phyloP scores from a whole-genome alignment of 2,888 invertebrate species.

The Matsumyia berberina region DNA sequence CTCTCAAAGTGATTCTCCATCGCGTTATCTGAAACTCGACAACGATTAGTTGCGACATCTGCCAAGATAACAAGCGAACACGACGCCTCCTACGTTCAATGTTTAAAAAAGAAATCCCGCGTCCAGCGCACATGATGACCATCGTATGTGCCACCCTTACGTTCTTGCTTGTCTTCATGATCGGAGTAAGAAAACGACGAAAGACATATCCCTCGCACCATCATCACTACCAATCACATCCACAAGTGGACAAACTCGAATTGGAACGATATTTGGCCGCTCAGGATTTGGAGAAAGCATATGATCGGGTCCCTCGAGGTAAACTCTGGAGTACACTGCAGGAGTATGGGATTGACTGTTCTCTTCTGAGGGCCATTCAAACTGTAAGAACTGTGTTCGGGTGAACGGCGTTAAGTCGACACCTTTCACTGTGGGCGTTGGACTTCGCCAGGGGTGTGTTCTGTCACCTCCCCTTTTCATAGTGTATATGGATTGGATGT shows the following conservation, averaged over 20 bases:
- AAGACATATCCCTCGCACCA: slow-evolving; percentile 82
- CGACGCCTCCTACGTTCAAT: slow-evolving; percentile 81
- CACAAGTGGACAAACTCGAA: slow-evolving; percentile 83
- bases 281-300: no score
- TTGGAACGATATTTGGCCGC: slow-evolving; percentile 84
- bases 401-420: no score
- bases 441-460: no score
- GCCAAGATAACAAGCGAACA: slow-evolving; percentile 81
- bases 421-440: no score
- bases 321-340: no score
- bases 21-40: slow-evolving; percentile 81
- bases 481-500: no score
- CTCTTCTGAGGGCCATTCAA: no score
- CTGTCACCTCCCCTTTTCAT: no score
- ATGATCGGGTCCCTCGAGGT: no score
- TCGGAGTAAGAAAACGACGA: slow-evolving; percentile 83
- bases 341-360: no score
- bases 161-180: slow-evolving; percentile 82
- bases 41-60: slow-evolving; percentile 83
- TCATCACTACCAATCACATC: slow-evolving; percentile 80
- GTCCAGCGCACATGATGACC: slow-evolving; percentile 84
- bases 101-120: slow-evolving; percentile 84
- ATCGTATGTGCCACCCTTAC: slow-evolving; percentile 84
- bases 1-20: slow-evolving; percentile 56
- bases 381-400: no score